Conservation (phyloP, 2,113 vertebrate species). For the Menura novaehollandiae region DNA sequence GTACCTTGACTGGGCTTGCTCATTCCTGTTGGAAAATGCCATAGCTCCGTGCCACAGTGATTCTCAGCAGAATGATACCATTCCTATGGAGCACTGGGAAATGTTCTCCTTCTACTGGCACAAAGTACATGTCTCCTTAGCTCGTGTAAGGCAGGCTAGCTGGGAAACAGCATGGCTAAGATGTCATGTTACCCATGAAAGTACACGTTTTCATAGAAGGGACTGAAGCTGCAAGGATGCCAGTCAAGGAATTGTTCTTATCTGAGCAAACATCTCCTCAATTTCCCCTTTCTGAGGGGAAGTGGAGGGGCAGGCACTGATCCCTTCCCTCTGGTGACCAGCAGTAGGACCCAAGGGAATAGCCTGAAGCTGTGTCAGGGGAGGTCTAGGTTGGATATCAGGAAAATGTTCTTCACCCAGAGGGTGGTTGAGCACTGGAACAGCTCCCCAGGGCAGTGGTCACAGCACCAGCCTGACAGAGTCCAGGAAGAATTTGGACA, state of each 20-base stretch:
- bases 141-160: neutral
- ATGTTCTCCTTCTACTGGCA: neutral
- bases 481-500: neutral
- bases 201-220: neutral
- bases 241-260: neutral
- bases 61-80: neutral
- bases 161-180: neutral
- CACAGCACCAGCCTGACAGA: neutral
- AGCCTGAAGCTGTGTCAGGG: neutral
- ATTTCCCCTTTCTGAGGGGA: neutral
- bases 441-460: neutral
- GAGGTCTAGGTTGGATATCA: neutral
- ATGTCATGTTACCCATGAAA: neutral
- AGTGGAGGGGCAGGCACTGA: neutral
- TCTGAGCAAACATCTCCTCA: neutral
- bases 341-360: neutral
- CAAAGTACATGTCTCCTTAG: neutral
- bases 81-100: neutral
- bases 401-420: neutral
- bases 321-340: neutral
- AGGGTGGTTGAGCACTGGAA: neutral
- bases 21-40: neutral
- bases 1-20: neutral
- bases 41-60: neutral
- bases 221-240: neutral